Evolutionary conservation across 2,113 vertebrate genomes (phyloP), one percentile per base, ranked within the genome.

Genomic region (Jacana jacana): DNA sequence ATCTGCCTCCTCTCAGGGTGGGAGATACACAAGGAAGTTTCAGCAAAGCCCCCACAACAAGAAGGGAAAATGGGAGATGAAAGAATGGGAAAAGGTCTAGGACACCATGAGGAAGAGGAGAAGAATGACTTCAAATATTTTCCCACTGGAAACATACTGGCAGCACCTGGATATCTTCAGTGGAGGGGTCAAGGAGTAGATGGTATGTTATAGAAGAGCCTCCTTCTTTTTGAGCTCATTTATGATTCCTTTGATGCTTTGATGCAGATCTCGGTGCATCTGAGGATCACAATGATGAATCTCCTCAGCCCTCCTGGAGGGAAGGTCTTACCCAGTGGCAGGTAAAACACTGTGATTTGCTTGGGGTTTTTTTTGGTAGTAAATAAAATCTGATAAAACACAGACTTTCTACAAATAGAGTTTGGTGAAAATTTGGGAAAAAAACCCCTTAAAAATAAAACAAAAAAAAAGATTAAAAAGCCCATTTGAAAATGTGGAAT

Each of bases 261-360:
- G 15, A 37, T 3, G 0, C 0, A 1, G 7, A 13, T 10, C 28
- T 58, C 65, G 65, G 30, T 27, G 30, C 51, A 40, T n/a, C 58
- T 54, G 30, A 37, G 39, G 31, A 17, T 72, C n/a, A 39, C 0
- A 5, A 31, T 4, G 75, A 39, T 64, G 79, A 49, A 61, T 42
- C 42, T 39, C 23, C 46, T 31, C 39, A 28, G 27, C 19, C 22
- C 66, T 83, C 60, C 72, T 55, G 54, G 40, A 57, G 42, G 48
- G 55, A 40, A 76, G 17, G 20, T 44, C 68, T 61, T 49, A 76
- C 61, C 49, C 69, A 55, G 11, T 7, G 40, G 60, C 52, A 75
- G 61, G 28, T 9, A 75, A 39, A 89, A 70, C 28, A 48, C 18
- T 42, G 44, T 18, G 4, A 33, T 52, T 60, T 65, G 14, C 40